Conservation (phyloP, 2,888 invertebrate genomes). For the Eristalis tenax region DNA sequence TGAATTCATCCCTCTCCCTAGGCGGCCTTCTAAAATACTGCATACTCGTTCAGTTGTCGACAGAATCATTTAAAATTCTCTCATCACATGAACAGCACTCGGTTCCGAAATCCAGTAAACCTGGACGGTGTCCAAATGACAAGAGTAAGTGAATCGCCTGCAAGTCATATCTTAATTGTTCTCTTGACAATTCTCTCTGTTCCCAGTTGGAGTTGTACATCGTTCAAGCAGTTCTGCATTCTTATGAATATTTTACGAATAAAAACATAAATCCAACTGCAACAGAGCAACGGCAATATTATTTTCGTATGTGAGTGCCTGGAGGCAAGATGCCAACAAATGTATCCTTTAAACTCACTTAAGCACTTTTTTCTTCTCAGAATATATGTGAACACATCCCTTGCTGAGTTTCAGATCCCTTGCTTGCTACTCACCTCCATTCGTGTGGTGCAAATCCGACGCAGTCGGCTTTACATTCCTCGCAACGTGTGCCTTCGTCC, state of each 20-base stretch:
- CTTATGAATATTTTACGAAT: not conserved
- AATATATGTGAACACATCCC: constrained; percentile 18
- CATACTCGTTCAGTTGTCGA: too few relatives aligned
- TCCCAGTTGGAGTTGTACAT: not conserved
- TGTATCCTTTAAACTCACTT: constrained; percentile 17
- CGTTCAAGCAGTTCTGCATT: not conserved
- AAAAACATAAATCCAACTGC: not conserved
- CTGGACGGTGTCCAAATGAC: not conserved
- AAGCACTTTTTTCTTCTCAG: constrained; percentile 11
- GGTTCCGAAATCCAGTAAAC: not conserved
- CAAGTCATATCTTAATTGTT: not conserved
- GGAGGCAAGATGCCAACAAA: constrained; percentile 47
- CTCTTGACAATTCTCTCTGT: not conserved
- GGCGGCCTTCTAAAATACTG: too few relatives aligned
- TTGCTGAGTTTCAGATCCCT: not conserved
- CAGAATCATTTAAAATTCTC: not conserved
- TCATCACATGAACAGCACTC: not conserved
- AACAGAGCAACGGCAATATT: not conserved
- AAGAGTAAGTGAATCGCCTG: not conserved
- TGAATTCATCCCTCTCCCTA: too few relatives aligned
- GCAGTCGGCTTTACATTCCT: constrained; percentile 90
- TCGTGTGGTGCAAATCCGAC: constrained; percentile 91
- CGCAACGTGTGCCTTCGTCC: constrained; percentile 90
- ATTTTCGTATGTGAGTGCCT: not conserved
- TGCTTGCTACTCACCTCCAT: constrained; percentile 89